Evolutionary conservation across 1,140 invertebrate species (phyloP).

Genomic region (Cydia pomonella): DNA sequence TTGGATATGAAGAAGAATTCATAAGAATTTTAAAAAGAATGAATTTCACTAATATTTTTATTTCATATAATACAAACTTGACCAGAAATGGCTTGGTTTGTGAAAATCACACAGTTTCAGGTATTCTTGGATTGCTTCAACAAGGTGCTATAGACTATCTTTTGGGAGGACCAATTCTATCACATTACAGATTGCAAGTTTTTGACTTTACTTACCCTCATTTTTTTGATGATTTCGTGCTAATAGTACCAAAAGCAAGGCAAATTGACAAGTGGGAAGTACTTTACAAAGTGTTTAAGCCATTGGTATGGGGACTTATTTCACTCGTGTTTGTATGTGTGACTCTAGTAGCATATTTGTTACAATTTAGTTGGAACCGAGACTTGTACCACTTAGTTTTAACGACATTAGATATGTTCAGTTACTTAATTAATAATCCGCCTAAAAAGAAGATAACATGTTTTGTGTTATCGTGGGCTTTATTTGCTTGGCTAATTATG

Average conservation of each 20-base stretch:
- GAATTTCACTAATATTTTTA: neutral
- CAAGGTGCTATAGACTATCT: neutral
- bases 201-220: slow-evolving; percentile 26
- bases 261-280: slow-evolving; percentile 22
- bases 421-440: neutral
- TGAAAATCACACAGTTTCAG: slow-evolving; percentile 15
- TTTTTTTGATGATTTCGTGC: neutral
- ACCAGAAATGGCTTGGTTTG: neutral
- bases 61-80: neutral
- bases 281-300: neutral
- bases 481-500: slow-evolving; percentile 18
- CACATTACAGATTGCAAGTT: slow-evolving; percentile 15
- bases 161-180: neutral
- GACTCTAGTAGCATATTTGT: neutral
- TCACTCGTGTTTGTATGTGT: slow-evolving; percentile 4
- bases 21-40: neutral
- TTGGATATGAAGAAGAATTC: slow-evolving; percentile 14
- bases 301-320: slow-evolving; percentile 9
- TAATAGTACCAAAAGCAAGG: slow-evolving; percentile 21
- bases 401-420: neutral
- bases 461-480: slow-evolving; percentile 18
- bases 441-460: neutral
- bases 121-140: neutral
- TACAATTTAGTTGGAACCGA: neutral
- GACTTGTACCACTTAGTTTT: neutral